Evolutionary conservation across 2,888 invertebrate genomes (phyloP).

Genomic region (Hermaeophaga mercurialis): DNA sequence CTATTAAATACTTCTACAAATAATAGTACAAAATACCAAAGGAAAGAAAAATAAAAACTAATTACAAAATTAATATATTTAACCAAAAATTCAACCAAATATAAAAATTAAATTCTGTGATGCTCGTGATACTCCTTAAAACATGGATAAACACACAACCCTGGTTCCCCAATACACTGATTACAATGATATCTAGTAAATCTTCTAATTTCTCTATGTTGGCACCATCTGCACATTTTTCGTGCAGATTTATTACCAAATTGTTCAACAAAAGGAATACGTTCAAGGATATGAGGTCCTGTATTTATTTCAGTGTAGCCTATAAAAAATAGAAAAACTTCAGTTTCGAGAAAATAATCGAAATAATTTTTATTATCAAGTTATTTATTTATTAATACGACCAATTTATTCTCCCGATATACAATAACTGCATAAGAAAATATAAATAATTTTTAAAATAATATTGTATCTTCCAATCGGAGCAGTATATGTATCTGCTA

Average conservation of each 20-base stretch:
- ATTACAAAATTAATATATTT: conserved; percentile 13
- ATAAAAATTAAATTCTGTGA: conserved; percentile 24
- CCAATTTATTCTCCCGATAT: no score
- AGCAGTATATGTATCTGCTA: no score
- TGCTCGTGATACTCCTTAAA: conserved; percentile 38
- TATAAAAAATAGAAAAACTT: conserved; percentile 3
- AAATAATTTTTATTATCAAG: no score
- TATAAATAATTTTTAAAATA: no score
- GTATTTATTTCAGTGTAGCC: not conserved
- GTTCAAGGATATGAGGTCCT: conserved; percentile 31
- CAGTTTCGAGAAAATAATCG: not conserved
- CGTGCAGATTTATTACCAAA: conserved; percentile 36
- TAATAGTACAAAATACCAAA: conserved; percentile 12
- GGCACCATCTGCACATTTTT: conserved; percentile 38
- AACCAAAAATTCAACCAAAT: conserved; percentile 16
- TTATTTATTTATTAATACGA: no score
- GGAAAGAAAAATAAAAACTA: conserved; percentile 14
- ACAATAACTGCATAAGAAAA: no score
- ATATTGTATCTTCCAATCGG: no score
- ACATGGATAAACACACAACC: conserved; percentile 38
- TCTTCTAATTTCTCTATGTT: conserved; percentile 31
- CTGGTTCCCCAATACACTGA: conserved; percentile 35
- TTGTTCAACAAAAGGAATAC: conserved; percentile 35
- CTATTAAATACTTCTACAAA: not conserved
- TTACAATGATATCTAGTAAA: conserved; percentile 38